Conservation (phyloP, 1,140 invertebrate species). For the Psix sp. region DNA sequence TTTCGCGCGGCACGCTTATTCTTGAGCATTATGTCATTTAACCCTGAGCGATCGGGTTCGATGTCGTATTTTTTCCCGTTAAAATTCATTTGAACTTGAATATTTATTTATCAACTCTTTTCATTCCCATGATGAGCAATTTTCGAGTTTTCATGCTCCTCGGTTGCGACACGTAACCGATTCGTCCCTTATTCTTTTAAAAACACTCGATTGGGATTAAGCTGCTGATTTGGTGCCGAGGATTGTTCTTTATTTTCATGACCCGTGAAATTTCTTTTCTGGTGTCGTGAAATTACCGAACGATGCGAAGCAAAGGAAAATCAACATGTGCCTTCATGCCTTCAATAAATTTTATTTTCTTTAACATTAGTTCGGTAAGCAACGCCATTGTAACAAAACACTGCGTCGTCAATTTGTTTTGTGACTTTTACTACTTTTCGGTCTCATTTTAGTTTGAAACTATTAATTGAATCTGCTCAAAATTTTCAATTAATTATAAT, state of each 20-base stretch:
- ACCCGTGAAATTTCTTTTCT: not conserved
- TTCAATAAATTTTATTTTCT: slow-evolving; percentile 36
- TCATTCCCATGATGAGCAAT: slow-evolving; percentile 22
- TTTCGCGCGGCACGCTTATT: slow-evolving; percentile 26
- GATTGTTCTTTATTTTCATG: slow-evolving; percentile 23
- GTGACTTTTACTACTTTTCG: not conserved
- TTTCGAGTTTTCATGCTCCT: slow-evolving; percentile 8
- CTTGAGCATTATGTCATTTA: slow-evolving; percentile 20
- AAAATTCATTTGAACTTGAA: slow-evolving; percentile 12
- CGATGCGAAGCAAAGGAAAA: not conserved
- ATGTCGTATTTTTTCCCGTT: slow-evolving; percentile 13
- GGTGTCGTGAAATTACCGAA: not conserved
- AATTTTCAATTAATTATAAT: not conserved
- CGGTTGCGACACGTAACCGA: slow-evolving; percentile 4
- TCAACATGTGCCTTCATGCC: slow-evolving; percentile 42
- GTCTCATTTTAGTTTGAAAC: not conserved
- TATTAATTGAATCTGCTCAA: no score
- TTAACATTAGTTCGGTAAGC: slow-evolving; percentile 29
- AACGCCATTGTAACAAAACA: slow-evolving; percentile 19
- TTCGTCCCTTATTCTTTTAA: slow-evolving; percentile 7
- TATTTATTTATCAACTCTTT: slow-evolving; percentile 33
- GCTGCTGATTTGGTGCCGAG: slow-evolving; percentile 37
- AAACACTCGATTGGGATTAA: not conserved
- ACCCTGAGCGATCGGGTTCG: no score
- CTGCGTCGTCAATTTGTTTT: slow-evolving; percentile 5